phyloP scores from a whole-genome alignment of 2,888 invertebrate species.

The Drosophila limbata region DNA sequence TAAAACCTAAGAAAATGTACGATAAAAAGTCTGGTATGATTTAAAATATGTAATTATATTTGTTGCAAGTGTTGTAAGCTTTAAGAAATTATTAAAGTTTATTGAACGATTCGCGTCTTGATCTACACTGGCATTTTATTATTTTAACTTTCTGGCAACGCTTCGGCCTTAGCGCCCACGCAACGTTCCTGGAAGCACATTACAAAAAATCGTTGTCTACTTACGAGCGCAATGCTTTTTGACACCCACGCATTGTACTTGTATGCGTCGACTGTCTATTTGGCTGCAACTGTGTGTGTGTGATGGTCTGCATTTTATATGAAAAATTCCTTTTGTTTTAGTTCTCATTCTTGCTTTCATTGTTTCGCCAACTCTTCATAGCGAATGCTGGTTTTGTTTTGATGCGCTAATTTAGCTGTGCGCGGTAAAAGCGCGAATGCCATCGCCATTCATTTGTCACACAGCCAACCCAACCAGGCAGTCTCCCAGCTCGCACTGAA shows the following conservation, averaged over 20 bases:
- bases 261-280: conserved; percentile 4
- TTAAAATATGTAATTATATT: no score
- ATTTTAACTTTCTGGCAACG: conserved; percentile 34
- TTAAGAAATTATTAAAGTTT: no score
- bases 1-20: no score
- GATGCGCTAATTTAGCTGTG: conserved; percentile 72
- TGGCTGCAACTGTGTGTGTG: conserved; percentile 10
- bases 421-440: conserved; percentile 54
- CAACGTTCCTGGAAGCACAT: conserved; percentile 31
- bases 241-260: conserved; percentile 45
- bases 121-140: no score
- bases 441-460: conserved; percentile 31
- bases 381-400: conserved; percentile 54
- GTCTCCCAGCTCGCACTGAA: neutral
- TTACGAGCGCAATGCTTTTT: conserved; percentile 54
- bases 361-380: conserved; percentile 49
- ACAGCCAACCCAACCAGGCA: conserved; percentile 7
- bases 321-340: conserved; percentile 63
- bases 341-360: conserved; percentile 53
- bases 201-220: conserved; percentile 62
- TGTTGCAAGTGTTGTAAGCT: no score
- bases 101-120: no score
- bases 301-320: conserved; percentile 43
- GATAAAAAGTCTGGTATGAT: no score
- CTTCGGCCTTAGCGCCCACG: conserved; percentile 18